Conservation (phyloP, 1,140 invertebrate genomes). For the Drosophila fuyamai region DNA sequence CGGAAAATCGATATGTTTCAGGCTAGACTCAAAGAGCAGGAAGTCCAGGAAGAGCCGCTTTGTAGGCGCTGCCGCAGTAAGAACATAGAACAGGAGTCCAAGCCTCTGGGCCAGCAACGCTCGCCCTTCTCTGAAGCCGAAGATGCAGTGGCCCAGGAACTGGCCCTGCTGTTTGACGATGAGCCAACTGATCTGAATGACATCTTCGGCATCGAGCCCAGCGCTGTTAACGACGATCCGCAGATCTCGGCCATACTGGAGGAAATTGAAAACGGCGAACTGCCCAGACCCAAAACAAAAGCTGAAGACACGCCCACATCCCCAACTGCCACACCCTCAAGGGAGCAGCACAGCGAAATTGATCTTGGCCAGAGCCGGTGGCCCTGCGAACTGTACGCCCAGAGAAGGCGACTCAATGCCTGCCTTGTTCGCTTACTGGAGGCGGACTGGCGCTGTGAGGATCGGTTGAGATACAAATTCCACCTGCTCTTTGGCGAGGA, state of each 20-base stretch:
- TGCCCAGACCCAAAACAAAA: not conserved
- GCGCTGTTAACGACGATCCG: conserved; percentile 43
- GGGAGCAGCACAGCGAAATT: not conserved
- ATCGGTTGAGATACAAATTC: conserved; percentile 62
- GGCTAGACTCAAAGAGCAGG: conserved; percentile 25
- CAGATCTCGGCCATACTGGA: conserved; percentile 54
- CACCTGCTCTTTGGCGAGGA: conserved; percentile 72
- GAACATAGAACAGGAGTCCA: not conserved
- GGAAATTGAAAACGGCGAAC: conserved; percentile 33
- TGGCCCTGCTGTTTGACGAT: conserved; percentile 71
- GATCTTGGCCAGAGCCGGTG: conserved; percentile 73
- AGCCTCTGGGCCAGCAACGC: not conserved
- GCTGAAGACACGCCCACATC: conserved; percentile 5
- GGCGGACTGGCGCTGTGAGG: conserved; percentile 72
- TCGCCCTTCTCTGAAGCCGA: conserved; percentile 34
- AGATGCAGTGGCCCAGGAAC: conserved; percentile 68
- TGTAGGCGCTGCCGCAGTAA: conserved; percentile 12
- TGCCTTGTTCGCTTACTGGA: conserved; percentile 61
- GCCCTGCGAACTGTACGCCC: conserved; percentile 82
- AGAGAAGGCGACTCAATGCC: conserved; percentile 54
- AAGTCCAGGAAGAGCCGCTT: not conserved
- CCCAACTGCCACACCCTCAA: conserved; percentile 1
- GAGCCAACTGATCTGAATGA: conserved; percentile 74
- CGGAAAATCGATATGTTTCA: conserved; percentile 81
- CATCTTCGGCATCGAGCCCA: conserved; percentile 69